phyloP scores from a whole-genome alignment of 2,888 invertebrate species.

The Ochlodes sylvanus region DNA sequence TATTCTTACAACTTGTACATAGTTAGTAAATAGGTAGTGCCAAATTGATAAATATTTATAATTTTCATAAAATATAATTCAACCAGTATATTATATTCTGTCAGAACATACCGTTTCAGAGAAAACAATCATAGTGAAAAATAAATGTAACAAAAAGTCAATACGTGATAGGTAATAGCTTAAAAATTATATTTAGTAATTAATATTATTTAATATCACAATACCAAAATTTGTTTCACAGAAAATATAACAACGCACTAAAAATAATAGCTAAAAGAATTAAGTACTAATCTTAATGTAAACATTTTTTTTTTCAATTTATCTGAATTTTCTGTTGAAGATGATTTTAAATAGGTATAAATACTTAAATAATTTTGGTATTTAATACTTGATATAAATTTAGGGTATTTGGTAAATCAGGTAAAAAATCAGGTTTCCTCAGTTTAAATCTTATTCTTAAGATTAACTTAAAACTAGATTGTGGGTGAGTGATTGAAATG shows the following conservation, averaged over 20 bases:
- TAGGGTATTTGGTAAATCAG: not conserved
- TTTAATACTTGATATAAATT: constrained; percentile 17
- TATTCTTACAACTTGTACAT: constrained; percentile 2
- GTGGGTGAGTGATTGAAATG: too few relatives aligned
- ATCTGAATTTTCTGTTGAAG: not conserved
- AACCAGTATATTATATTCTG: too few relatives aligned
- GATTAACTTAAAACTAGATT: not conserved
- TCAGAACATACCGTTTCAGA: too few relatives aligned
- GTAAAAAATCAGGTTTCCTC: not conserved
- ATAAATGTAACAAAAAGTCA: not conserved
- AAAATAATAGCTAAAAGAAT: too few relatives aligned
- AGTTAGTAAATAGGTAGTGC: not conserved
- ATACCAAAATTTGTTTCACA: not conserved
- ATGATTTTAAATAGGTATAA: not conserved
- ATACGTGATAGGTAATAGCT: not conserved
- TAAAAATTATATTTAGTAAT: not conserved
- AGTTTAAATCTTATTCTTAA: constrained; percentile 1
- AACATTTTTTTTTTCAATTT: not conserved
- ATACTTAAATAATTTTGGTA: constrained; percentile 16
- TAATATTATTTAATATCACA: constrained; percentile 2
- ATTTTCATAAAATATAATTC: too few relatives aligned
- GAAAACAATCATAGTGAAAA: not conserved
- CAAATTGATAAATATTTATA: not conserved
- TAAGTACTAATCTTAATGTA: not conserved
- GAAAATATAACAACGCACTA: not conserved